Evolutionary conservation across 2,797 vertebrate species (phyloP).

Genomic region (Macropus fuliginosus): DNA sequence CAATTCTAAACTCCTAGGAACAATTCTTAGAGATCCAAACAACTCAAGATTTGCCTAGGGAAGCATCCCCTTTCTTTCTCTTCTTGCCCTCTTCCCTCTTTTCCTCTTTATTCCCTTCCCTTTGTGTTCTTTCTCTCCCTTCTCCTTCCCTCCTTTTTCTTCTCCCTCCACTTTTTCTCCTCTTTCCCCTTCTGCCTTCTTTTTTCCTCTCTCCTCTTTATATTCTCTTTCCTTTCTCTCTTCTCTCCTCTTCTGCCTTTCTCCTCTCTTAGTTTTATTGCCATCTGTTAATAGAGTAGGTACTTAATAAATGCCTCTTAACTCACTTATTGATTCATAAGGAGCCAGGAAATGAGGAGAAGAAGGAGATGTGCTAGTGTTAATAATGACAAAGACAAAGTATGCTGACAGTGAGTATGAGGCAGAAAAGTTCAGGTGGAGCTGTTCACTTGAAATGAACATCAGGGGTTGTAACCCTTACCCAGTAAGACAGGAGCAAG

Average conservation of each 20-base stretch:
- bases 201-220: neutral
- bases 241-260: neutral
- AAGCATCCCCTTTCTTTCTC: neutral
- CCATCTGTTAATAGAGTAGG: neutral
- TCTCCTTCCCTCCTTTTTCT: neutral
- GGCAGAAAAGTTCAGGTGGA: neutral
- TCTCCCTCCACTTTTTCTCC: neutral
- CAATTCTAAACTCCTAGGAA: neutral
- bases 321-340: neutral
- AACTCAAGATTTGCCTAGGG: neutral
- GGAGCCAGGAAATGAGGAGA: neutral
- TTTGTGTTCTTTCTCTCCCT: neutral
- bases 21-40: neutral
- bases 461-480: neutral
- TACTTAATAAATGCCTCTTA: neutral
- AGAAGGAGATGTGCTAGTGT: neutral
- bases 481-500: neutral
- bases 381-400: neutral
- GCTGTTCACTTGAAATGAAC: neutral
- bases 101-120: neutral
- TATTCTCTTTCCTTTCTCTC: neutral
- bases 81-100: neutral
- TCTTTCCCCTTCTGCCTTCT: neutral
- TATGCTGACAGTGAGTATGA: neutral
- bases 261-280: neutral